Base-by-base conservation (phyloP, 2,888 invertebrate genomes). In the Tenthredo mesomela region DNA sequence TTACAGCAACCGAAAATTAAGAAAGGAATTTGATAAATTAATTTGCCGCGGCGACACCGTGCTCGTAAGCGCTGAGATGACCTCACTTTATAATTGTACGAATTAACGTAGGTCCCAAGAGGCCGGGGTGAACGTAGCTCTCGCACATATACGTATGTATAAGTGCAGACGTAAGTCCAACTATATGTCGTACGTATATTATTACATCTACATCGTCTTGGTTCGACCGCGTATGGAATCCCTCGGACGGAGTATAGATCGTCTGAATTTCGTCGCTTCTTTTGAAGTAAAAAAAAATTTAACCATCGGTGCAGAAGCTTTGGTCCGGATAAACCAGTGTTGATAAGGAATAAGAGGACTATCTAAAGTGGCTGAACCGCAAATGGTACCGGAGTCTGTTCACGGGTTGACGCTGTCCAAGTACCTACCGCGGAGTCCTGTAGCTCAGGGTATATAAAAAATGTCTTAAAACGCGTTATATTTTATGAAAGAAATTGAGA, bases 21-120 rank as follows among this genome's bases (percentile, higher is more conserved):
- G 91, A 89, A 90, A 91, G 90, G 91, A 92, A 91, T 92, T 93
- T 92, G 93, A 93, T 93, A 91, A 93, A 93, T 93, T 93, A 93
- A 93, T 92, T 92, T 90, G 93, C 91, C 91, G 89, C 91, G 91
- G 90, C 93, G 92, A 92, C 92, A 92, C 91, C 91, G 92, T 90
- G 92, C 92, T 93, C 91, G 92, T 92, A 92, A 92, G 91, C 92
- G 92, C 90, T 89, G 90, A 90, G 93, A 92, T 93, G 93, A 93
- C 93, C 93, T 93, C 93, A 93, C 93, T 92, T 92, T 92, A 90
- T 92, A 93, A 93, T 93, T 93, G 92, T 91, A 67, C 82, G 47
- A 82, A 82, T 82, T 82, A 82, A 82, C 65, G 50, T 25, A 82
- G 40, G 61, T 65, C 80, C 43, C 61, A 43, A 80, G 58, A 58